A percentile compares a stretch with the other conserved stretches of the same genome.
Conservation (phyloP, 1,140 invertebrate genomes). For the Matsumurasca onukii region DNA sequence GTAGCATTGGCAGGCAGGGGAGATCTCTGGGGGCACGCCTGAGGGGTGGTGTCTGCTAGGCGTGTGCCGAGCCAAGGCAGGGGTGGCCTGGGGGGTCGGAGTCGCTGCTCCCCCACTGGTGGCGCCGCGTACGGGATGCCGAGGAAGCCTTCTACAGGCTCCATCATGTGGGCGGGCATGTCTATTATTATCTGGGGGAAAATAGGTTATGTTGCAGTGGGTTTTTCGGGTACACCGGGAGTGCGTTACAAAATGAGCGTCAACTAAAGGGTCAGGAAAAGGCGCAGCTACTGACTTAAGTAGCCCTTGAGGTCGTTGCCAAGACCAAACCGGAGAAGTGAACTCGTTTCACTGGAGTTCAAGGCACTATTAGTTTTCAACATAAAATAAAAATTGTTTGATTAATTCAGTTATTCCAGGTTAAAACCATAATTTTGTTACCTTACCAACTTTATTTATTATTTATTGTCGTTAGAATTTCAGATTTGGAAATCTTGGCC, state of each 20-base stretch:
- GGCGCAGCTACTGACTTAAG: background rate
- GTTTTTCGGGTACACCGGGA: too few species aligned
- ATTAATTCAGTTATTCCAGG: too few species aligned
- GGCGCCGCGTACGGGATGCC: slow-evolving; percentile 85
- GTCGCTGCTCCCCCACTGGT: slow-evolving; percentile 69
- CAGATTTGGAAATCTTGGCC: too few species aligned
- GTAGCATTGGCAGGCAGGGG: slow-evolving; percentile 49
- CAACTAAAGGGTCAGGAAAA: background rate
- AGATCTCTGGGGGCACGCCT: slow-evolving; percentile 69
- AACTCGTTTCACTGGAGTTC: background rate
- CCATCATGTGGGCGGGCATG: slow-evolving; percentile 48
- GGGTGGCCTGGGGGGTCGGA: slow-evolving; percentile 67
- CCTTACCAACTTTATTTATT: too few species aligned
- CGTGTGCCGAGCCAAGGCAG: slow-evolving; percentile 69
- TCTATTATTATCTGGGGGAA: background rate
- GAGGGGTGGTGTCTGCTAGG: slow-evolving; percentile 69
- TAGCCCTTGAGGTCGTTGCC: background rate
- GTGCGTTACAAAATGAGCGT: too few species aligned
- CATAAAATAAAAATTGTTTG: background rate
- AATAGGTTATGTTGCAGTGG: background rate
- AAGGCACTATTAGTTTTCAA: background rate
- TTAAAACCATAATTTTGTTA: background rate
- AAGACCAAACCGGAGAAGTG: background rate
- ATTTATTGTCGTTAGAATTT: too few species aligned
- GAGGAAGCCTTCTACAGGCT: slow-evolving; percentile 76